Evolutionary conservation across 1,140 invertebrate species (phyloP).

Genomic region (Drosophila sproati): DNA sequence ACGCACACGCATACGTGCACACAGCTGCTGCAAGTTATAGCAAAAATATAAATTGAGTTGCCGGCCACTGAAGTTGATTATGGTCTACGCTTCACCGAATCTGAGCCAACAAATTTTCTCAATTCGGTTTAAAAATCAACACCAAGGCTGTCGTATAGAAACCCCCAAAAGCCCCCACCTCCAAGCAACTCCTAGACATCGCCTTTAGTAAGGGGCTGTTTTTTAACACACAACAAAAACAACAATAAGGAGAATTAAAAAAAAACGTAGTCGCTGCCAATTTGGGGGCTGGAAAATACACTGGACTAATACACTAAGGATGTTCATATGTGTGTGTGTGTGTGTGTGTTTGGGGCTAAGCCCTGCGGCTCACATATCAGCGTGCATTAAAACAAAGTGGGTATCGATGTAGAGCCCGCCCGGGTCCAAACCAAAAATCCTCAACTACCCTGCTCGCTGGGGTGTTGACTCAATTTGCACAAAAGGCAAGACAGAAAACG

Average conservation of each 20-base stretch:
- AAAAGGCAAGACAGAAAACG: constrained; percentile 45
- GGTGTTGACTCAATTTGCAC: constrained; percentile 70
- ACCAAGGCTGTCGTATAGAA: constrained; percentile 38
- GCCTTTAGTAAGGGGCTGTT: constrained; percentile 15
- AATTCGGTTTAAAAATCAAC: constrained; percentile 80
- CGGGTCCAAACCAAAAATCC: constrained; percentile 50
- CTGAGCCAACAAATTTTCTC: constrained; percentile 80
- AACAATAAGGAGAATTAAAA: constrained; percentile 2
- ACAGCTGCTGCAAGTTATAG: constrained; percentile 70
- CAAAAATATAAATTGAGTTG: constrained; percentile 78
- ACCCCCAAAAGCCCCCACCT: neutral
- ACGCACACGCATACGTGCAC: constrained; percentile 20
- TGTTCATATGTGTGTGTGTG: constrained; percentile 12
- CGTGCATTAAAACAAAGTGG: constrained; percentile 81
- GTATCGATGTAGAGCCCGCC: constrained; percentile 74
- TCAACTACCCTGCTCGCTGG: neutral
- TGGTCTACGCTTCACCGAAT: constrained; percentile 78
- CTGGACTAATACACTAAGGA: constrained; percentile 33
- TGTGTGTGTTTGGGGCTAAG: constrained; percentile 57
- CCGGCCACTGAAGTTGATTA: constrained; percentile 80
- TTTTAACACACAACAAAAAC: constrained; percentile 9
- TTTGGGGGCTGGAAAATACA: constrained; percentile 40
- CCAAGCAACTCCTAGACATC: neutral
- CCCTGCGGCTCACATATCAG: constrained; percentile 80
- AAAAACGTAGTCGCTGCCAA: constrained; percentile 28